Percentiles rank a stretch among this genome's conserved stretches.
phyloP scores from a whole-genome alignment of 2,113 vertebrate genomes.

The Perognathus longimembris region DNA sequence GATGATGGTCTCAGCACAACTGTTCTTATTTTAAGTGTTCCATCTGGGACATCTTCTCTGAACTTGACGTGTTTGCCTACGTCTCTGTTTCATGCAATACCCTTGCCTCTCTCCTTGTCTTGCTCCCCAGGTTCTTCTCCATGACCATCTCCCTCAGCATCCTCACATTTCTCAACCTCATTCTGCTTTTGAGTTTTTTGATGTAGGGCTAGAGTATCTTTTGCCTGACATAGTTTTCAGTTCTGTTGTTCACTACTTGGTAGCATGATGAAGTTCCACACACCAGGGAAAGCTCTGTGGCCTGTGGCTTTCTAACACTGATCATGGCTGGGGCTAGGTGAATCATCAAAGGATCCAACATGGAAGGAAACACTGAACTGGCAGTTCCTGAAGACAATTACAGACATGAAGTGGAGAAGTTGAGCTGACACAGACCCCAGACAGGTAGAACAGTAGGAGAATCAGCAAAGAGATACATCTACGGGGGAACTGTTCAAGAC shows the following conservation, averaged over 20 bases:
- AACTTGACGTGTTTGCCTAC: not conserved
- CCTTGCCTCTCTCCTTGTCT: not conserved
- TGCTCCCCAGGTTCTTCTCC: not conserved
- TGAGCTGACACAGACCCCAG: not conserved
- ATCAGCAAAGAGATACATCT: not conserved
- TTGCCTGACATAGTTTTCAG: not conserved
- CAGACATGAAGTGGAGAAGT: not conserved
- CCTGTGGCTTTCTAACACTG: not conserved
- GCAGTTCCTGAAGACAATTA: not conserved
- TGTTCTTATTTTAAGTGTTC: not conserved
- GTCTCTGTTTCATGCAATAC: not conserved
- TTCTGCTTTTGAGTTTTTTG: slow-evolving; percentile 12
- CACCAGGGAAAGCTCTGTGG: not conserved
- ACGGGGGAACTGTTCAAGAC: too few species aligned
- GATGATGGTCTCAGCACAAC: not conserved
- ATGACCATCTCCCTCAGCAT: not conserved
- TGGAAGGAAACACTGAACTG: not conserved
- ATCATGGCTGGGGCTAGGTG: not conserved
- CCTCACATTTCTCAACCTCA: not conserved
- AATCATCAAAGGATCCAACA: not conserved
- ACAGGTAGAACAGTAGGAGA: not conserved
- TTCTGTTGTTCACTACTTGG: not conserved
- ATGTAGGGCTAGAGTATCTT: not conserved
- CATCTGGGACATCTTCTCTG: fast-evolving
- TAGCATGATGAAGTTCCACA: not conserved